Percentiles rank a stretch among this genome's conserved stretches.
phyloP scores from a whole-genome alignment of 2,113 vertebrate species.

The Melanotaenia duboulayi region DNA sequence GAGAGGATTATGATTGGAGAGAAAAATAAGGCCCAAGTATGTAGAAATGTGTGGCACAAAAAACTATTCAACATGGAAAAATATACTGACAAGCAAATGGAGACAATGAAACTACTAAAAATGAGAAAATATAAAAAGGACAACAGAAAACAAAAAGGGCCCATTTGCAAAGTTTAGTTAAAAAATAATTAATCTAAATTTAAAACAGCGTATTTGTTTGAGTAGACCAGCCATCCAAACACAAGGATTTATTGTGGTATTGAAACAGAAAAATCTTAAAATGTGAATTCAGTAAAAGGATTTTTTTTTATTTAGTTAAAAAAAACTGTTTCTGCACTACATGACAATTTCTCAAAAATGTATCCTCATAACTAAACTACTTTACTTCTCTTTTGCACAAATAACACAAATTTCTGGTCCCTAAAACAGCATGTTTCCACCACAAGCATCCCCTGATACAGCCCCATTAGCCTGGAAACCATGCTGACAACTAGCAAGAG shows the following conservation, averaged over 20 bases:
- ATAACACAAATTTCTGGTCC: neutral
- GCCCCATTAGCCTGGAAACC: constrained; percentile 84
- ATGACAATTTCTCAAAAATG: neutral
- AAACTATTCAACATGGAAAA: constrained; percentile 9
- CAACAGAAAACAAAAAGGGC: no score
- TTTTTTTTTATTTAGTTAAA: no score
- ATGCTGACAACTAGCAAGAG: constrained; percentile 71
- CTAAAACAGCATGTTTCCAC: constrained; percentile 1
- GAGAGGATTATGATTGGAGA: no score
- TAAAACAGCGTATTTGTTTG: no score
- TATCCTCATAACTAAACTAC: neutral
- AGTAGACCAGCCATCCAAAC: no score
- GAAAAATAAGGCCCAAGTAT: no score
- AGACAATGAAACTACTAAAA: neutral
- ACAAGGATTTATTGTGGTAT: no score
- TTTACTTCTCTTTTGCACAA: neutral
- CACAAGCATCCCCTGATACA: constrained; percentile 9
- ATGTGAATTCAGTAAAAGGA: no score
- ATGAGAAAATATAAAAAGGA: neutral
- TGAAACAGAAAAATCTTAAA: no score
- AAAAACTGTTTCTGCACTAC: neutral
- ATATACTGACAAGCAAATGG: neutral
- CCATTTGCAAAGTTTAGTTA: neutral
- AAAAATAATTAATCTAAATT: neutral
- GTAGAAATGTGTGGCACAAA: no score